These are phyloP conservation scores for Paracyprichromis sp. DNA, from an alignment of 2,113 vertebrate species.

Conservation along the genomic window DNA sequence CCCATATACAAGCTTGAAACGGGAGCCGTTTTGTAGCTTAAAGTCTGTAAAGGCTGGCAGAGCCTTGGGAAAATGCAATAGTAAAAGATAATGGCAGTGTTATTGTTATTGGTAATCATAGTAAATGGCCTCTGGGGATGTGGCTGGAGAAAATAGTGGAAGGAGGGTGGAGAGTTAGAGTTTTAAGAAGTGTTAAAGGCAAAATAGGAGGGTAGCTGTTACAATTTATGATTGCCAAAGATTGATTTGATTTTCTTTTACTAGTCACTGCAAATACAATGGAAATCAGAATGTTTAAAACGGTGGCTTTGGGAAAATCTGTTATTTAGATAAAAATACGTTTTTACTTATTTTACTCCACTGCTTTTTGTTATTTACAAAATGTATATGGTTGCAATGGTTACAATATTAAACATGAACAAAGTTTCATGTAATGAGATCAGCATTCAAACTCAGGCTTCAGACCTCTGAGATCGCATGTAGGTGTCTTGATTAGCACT, in stretches of 20 bases:
- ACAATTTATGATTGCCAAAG: not conserved
- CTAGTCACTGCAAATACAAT: not conserved
- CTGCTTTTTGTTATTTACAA: not conserved
- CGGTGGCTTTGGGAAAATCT: not conserved
- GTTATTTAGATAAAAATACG: not conserved
- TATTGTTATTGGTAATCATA: slow-evolving; percentile 63
- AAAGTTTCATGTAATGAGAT: not conserved
- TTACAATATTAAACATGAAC: not conserved
- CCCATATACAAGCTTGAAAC: slow-evolving; percentile 19
- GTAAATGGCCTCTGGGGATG: slow-evolving; percentile 45
- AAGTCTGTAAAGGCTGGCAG: slow-evolving; percentile 27
- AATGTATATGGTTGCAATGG: not conserved
- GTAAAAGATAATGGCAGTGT: slow-evolving; percentile 61
- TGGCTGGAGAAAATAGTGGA: not conserved
- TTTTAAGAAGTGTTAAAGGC: not conserved
- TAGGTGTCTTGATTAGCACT: not conserved
- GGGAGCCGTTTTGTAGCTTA: slow-evolving; percentile 42
- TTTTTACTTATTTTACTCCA: not conserved
- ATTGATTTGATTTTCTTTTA: not conserved
- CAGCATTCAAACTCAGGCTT: not conserved
- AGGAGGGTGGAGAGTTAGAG: not conserved
- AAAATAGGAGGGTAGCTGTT: not conserved
- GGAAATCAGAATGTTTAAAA: not conserved
- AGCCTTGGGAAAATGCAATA: slow-evolving; percentile 38
- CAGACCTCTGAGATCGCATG: not conserved